Base-by-base conservation (phyloP, 2,113 vertebrate genomes). In the Perca schrenkii region DNA sequence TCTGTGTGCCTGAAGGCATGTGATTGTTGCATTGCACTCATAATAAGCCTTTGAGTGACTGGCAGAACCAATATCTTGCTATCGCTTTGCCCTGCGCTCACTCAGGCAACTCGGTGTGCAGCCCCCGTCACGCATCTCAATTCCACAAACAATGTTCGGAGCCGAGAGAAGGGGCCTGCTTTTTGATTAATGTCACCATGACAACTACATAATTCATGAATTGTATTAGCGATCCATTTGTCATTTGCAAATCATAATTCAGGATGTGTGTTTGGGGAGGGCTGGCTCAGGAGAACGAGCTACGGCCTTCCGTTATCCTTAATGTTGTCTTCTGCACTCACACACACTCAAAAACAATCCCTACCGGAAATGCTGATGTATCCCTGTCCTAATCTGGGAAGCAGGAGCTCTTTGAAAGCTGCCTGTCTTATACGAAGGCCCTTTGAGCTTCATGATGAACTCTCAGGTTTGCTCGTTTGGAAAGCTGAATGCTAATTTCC, bases 131-230 rank as follows among this genome's bases (percentile, higher is more conserved):
- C 91, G 91, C 94, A 94, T 95, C 93, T 93, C 89, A 94, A 94
- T 94, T 93, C 91, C 90, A 91, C 93, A 93, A 94, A 95, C 90
- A 94, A 89, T 94, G 89, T 90, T 93, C 76, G 31, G 63, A 80
- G 74, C 84, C n/a, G 70, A 90, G 89, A 88, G 90, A 89, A 82
- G 85, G 77, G 82, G 65, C 65, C 90, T 81, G 81, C 68, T 87
- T 92, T 93, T 92, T 94, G 93, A 95, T 95, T 91, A 94, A 95
- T 93, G 92, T 94, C 93, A 71, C 92, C 90, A 90, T 94, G 94
- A 95, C 93, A 94, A 95, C 94, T 94, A 91, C 93, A 94, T 94
- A 95, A 95, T 94, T 94, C 93, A 94, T 94, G 94, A 94, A 93
- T 94, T 93, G 93, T 93, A 94, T 95, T 95, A 95, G 94, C 66